These are phyloP conservation scores for Acanthaster planci DNA, from an alignment of 35 echinoderm and acorn worm species.

Conservation along the genomic window DNA sequence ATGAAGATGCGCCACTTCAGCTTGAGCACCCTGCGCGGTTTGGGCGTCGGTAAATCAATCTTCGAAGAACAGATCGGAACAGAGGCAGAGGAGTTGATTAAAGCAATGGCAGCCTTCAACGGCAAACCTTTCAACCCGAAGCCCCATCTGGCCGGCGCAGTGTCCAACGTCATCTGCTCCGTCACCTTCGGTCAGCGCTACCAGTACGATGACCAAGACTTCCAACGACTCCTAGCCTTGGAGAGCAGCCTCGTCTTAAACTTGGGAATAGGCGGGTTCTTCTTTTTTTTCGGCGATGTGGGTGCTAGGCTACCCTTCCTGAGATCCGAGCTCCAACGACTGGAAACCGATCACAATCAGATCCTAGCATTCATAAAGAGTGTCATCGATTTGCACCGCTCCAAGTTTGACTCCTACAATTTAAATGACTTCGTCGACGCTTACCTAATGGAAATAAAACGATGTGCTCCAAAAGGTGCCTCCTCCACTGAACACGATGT, in stretches of 20 bases:
- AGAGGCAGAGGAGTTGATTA: slow-evolving; percentile 36
- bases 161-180: slow-evolving; percentile 64
- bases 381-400: too few relatives aligned
- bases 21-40: slow-evolving; percentile 56
- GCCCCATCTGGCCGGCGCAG: slow-evolving; percentile 13
- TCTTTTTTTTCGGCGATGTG: too few relatives aligned
- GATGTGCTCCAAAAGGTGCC: not conserved
- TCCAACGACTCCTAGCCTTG: slow-evolving; percentile 9
- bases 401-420: not conserved
- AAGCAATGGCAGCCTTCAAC: slow-evolving; percentile 6
- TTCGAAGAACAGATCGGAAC: slow-evolving; percentile 67
- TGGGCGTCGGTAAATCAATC: slow-evolving; percentile 77
- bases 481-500: not conserved
- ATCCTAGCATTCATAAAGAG: too few relatives aligned
- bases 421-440: slow-evolving; percentile 10
- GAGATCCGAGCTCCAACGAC: too few relatives aligned
- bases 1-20: slow-evolving; percentile 62
- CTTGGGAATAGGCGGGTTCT: too few relatives aligned
- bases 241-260: too few relatives aligned
- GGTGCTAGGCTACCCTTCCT: too few relatives aligned
- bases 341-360: too few relatives aligned
- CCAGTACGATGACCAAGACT: slow-evolving; percentile 45
- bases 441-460: not conserved
- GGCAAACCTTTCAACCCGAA: slow-evolving; percentile 38
- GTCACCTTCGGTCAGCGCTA: slow-evolving; percentile 51